Base-by-base conservation (phyloP, 2,888 invertebrate genomes). In the Emmelina monodactyla region DNA sequence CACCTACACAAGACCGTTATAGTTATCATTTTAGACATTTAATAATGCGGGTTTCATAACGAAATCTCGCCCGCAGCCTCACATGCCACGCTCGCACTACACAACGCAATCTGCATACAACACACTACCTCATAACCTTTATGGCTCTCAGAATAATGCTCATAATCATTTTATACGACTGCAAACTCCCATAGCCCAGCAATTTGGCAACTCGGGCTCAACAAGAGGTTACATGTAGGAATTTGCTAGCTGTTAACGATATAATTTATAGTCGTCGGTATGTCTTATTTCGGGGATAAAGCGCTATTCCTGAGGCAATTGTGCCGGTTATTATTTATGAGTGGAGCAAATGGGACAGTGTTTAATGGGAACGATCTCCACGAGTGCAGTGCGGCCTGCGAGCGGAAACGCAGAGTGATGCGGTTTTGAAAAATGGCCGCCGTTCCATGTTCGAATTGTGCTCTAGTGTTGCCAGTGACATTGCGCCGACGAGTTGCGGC, bases 211-310 rank as follows among this genome's bases (percentile, higher is more conserved):
- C 51, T 58, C 46, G 44, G 35, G 34, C 44, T 46, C 50, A 53
- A 53, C 53, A 52, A 51, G 56, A 50, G 51, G 47, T 44, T 53
- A 44, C 44, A 49, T 46, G 49, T 47, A 53, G 55, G 49, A 50
- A 50, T 52, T 50, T 51, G 45, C 50, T 49, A 50, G 47, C 51
- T 51, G 51, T 52, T 57, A 47, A 49, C 49, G 37, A 47, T 38
- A 41, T 51, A 50, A 56, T 51, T 51, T 49, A 58, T 50, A 32
- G 44, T 42, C 34, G 44, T 47, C 43, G 39, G 46, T 51, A 45
- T 51, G 57, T 59, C 57, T 59, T 59, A 59, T 59, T 57, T 49
- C 41, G 44, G 49, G 51, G 53, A 58, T 57, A 48, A 58, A 57
- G 57, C 46, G 51, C 41, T 1, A n/a, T n/a, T 12, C 25, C n/a